Conservation (phyloP, 2,888 invertebrate species). For the Caenorhabditis panamensis region DNA sequence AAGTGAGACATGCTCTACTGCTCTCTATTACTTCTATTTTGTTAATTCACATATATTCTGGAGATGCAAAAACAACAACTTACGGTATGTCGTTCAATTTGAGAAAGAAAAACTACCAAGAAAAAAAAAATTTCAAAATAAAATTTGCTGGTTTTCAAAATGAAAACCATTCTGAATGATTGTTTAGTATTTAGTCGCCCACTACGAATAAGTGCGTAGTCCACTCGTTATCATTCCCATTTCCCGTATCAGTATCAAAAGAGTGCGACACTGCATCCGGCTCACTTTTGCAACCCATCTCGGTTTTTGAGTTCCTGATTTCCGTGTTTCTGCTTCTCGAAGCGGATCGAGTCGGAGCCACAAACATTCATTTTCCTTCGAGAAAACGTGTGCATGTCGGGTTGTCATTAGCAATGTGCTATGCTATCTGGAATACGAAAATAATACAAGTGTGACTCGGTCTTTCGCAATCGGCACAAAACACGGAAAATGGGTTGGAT, state of each 20-base stretch:
- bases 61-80: conserved; percentile 61
- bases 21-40: conserved; percentile 34
- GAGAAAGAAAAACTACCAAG: neutral
- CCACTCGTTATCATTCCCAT: conserved; percentile 2
- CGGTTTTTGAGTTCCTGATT: conserved; percentile 3
- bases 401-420: conserved; percentile 54
- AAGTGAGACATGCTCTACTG: conserved; percentile 41
- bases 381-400: conserved; percentile 33
- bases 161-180: neutral
- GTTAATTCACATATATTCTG: conserved; percentile 23
- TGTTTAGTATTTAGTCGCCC: conserved; percentile 4
- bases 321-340: neutral
- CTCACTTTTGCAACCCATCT: conserved; percentile 16
- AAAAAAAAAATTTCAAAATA: neutral
- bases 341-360: neutral
- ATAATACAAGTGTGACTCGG: conserved; percentile 18
- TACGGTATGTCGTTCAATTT: conserved; percentile 43
- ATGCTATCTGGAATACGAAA: conserved; percentile 27
- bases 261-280: conserved; percentile 4
- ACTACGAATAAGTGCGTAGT: conserved; percentile 1
- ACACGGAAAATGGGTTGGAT: neutral
- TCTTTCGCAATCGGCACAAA: conserved; percentile 23
- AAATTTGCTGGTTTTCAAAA: neutral
- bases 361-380: conserved; percentile 4
- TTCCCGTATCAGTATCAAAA: neutral